These are phyloP conservation scores for Leptonema lineaticorne DNA, from an alignment of 1,140 invertebrate species.

Conservation along the genomic window DNA sequence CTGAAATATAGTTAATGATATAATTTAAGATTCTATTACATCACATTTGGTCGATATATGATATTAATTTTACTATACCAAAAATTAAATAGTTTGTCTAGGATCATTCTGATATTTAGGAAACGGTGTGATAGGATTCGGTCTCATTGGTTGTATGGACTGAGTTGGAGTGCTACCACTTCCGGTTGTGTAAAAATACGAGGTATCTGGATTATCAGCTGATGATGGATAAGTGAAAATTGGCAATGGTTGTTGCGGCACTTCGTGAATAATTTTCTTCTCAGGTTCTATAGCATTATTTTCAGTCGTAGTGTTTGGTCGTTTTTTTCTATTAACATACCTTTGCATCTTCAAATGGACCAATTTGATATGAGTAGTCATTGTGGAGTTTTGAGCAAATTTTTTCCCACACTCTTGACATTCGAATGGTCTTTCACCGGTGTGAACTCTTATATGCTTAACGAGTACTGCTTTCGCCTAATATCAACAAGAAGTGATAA, in stretches of 20 bases:
- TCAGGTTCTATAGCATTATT: background rate
- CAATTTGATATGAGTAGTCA: constrained; percentile 52
- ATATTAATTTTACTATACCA: too few species aligned
- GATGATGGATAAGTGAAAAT: background rate
- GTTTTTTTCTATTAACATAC: constrained; percentile 22
- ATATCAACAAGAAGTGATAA: background rate
- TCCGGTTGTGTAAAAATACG: constrained; percentile 9
- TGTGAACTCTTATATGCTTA: constrained; percentile 40
- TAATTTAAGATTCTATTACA: too few species aligned
- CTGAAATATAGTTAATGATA: too few species aligned
- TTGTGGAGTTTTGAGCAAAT: constrained; percentile 58
- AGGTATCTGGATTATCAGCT: background rate
- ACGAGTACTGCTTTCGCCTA: constrained; percentile 39
- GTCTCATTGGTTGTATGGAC: background rate
- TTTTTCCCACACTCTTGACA: constrained; percentile 58
- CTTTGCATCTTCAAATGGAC: constrained; percentile 36
- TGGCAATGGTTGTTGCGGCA: background rate
- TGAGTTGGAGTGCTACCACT: too few species aligned
- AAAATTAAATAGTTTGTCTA: background rate
- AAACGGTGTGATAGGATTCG: background rate
- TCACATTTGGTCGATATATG: too few species aligned
- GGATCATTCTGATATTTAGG: background rate
- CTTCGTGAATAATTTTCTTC: too few species aligned
- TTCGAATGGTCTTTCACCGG: constrained; percentile 58
- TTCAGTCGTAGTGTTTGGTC: too few species aligned